Evolutionary conservation across 1,140 invertebrate species (phyloP), one percentile per base, ranked within the genome.

Genomic region (Homalodisca vitripennis): DNA sequence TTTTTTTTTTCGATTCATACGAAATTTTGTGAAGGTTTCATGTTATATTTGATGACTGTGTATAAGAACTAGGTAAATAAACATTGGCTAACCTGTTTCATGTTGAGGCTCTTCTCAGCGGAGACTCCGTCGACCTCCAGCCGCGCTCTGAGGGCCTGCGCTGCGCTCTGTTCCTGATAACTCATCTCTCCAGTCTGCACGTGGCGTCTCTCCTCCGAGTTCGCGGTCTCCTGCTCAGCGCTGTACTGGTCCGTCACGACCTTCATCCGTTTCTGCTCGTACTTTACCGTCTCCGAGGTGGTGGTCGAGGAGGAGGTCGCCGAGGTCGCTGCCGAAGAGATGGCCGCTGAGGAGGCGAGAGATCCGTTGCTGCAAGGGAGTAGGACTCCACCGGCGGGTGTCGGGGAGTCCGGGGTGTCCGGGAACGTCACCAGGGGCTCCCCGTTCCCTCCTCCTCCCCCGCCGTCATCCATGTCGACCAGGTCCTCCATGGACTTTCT

Each of bases 221-320:
- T 92, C n/a, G 89, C 85, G 1, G 83, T 84, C 79, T 77, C 81
- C 81, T 75, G 88, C 73, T 94, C 92, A 2, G 90, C 87, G 80
- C 89, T 93, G 77, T 89, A 92, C 62, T 89, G 89, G 76, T 93
- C 92, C 48, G 89, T 89, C n/a, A 92, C 84, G 12, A 92, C 84
- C 77, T 92, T 90, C 74, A 87, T 84, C 74, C 87, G 85, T 75
- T 90, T 92, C 79, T 91, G 90, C 81, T 90, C 91, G 78, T 86
- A 94, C 80, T 87, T 92, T 77, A 90, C 83, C 75, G 87, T 89
- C 78, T 90, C 86, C 73, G 84, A 75, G 47, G 81, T 78, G 68
- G 79, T 73, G 72, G 81, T 73, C 14, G 71, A 80, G 75, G 69
- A 81, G 73, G 77, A 80, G 76, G 75, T 84, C 82, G 34, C 85